Evolutionary conservation across 1,140 invertebrate genomes (phyloP).

Genomic region (Ganaspis sp.): DNA sequence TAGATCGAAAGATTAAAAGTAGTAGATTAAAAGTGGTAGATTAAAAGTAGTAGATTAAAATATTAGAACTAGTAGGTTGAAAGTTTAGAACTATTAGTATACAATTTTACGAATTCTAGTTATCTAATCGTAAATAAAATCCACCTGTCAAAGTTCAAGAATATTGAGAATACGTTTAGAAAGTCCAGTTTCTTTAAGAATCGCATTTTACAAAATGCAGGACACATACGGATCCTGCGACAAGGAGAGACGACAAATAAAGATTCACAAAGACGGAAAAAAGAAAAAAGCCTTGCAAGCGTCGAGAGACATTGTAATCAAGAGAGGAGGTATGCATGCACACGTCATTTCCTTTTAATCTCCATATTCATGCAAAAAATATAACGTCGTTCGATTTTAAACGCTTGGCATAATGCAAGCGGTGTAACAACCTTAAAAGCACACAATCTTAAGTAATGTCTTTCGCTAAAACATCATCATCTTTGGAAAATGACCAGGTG

Average conservation of each 20-base stretch:
- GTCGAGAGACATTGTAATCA: conserved; percentile 2
- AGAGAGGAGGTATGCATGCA: background rate
- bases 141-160: no score
- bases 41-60: no score
- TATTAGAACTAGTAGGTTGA: no score
- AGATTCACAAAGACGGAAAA: background rate
- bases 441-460: conserved; percentile 56
- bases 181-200: background rate
- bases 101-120: no score
- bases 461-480: conserved; percentile 55
- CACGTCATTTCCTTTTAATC: conserved; percentile 21
- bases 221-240: background rate
- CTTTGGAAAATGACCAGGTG: conserved; percentile 62
- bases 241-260: background rate
- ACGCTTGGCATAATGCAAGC: conserved; percentile 58
- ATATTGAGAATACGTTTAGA: no score
- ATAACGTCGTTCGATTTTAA: conserved; percentile 50
- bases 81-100: no score
- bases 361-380: background rate
- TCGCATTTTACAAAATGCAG: background rate
- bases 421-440: conserved; percentile 45
- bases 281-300: background rate
- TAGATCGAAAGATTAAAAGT: no score
- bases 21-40: no score
- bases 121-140: no score